Evolutionary conservation across 2,797 vertebrate genomes (phyloP).

Genomic region (Manis crassicaudata): DNA sequence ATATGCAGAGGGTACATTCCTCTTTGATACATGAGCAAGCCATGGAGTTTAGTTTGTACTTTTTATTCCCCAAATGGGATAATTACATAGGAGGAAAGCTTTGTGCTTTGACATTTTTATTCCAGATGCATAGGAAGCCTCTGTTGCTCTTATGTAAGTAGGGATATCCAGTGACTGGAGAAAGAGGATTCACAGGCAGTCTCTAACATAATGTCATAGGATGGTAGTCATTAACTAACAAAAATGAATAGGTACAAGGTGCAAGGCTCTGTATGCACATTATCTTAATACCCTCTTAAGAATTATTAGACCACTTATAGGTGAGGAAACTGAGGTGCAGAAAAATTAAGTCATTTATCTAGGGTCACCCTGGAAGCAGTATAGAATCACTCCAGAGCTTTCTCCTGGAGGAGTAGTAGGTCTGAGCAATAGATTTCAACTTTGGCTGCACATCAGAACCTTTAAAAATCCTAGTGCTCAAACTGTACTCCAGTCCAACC

Average conservation of each 20-base stretch:
- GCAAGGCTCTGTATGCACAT: not conserved
- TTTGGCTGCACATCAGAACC: not conserved
- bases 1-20: not conserved
- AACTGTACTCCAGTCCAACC: not conserved
- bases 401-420: not conserved
- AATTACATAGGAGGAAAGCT: constrained; percentile 43
- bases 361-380: not conserved
- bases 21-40: constrained; percentile 24
- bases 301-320: not conserved
- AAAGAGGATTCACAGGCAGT: not conserved
- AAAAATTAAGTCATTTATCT: not conserved
- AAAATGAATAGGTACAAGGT: not conserved
- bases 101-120: constrained; percentile 31
- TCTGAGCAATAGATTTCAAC: not conserved
- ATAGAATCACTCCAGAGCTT: not conserved
- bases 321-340: not conserved
- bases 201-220: not conserved
- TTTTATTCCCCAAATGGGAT: constrained; percentile 52
- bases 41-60: not conserved
- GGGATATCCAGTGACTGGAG: not conserved
- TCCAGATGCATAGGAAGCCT: not conserved
- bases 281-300: not conserved
- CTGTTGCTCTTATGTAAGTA: not conserved
- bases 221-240: not conserved
- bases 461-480: not conserved